A percentile compares a stretch with the other conserved stretches of the same genome.
phyloP scores from a whole-genome alignment of 30 jellyfish, hydroid and myxozoan genomes.

The Aurelia sp. region DNA sequence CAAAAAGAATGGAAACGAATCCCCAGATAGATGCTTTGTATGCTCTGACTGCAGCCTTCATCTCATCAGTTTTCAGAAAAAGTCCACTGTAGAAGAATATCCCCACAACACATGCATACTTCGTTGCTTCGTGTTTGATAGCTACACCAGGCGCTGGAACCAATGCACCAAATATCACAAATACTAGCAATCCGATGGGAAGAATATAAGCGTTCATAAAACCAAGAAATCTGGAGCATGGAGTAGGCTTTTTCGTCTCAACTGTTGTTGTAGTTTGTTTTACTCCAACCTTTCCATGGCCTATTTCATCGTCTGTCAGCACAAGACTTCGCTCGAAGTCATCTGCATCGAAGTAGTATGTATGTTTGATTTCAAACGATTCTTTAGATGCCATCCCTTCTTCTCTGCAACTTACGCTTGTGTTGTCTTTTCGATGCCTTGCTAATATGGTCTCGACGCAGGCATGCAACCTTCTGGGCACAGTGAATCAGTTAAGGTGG shows the following conservation, averaged over 20 bases:
- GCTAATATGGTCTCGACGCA: no score
- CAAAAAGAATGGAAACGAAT: slow-evolving; percentile 60
- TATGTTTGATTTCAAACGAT: slow-evolving; percentile 48
- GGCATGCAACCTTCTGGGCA: no score
- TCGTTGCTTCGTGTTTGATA: slow-evolving; percentile 78
- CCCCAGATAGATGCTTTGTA: slow-evolving; percentile 90
- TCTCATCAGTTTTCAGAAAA: slow-evolving; percentile 79
- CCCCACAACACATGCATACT: slow-evolving; percentile 78
- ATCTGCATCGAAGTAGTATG: slow-evolving; percentile 57
- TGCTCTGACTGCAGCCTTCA: slow-evolving; percentile 88
- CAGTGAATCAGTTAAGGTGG: no score
- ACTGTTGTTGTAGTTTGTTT: not conserved
- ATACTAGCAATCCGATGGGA: slow-evolving; percentile 80
- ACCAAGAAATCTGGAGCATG: slow-evolving; percentile 17
- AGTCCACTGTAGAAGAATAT: slow-evolving; percentile 90
- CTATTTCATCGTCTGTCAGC: slow-evolving; percentile 65
- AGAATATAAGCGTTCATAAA: slow-evolving; percentile 66
- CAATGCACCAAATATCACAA: slow-evolving; percentile 86
- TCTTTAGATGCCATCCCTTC: not conserved
- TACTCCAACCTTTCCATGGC: slow-evolving; percentile 46
- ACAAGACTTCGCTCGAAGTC: slow-evolving; percentile 59
- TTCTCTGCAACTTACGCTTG: not conserved
- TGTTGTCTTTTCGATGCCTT: no score
- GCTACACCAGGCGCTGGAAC: slow-evolving; percentile 89
- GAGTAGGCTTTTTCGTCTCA: slow-evolving; percentile 50